A percentile compares a stretch with the other conserved stretches of the same genome.
Evolutionary conservation across 2,888 invertebrate genomes (phyloP).

Genomic region (Agriopis marginaria): DNA sequence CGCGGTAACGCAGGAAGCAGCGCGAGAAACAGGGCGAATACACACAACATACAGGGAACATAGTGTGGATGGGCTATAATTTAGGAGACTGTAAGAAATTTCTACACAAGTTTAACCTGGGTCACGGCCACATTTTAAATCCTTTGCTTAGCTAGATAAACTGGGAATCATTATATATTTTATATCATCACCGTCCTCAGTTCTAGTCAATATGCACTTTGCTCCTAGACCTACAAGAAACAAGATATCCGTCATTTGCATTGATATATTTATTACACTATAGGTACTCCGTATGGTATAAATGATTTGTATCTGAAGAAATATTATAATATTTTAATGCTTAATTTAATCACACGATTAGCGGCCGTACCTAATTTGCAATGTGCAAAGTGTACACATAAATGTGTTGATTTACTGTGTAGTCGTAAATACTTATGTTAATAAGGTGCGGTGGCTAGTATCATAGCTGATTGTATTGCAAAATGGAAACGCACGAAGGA

Average conservation of each 20-base stretch:
- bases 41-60: too few relatives aligned
- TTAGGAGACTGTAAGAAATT: too few relatives aligned
- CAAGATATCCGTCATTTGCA: slow-evolving; percentile 42
- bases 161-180: neutral
- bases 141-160: too few relatives aligned
- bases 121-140: too few relatives aligned
- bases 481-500: slow-evolving; percentile 69
- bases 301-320: slow-evolving; percentile 41
- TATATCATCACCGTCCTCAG: neutral
- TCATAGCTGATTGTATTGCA: slow-evolving; percentile 76
- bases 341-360: slow-evolving; percentile 61
- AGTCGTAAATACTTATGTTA: slow-evolving; percentile 78
- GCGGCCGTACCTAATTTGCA: slow-evolving; percentile 68
- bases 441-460: slow-evolving; percentile 66
- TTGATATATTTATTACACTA: slow-evolving; percentile 41
- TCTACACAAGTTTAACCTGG: too few relatives aligned
- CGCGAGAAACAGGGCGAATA: too few relatives aligned
- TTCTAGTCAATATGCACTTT: slow-evolving; percentile 15
- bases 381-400: slow-evolving; percentile 69
- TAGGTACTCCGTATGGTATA: slow-evolving; percentile 30
- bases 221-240: slow-evolving; percentile 31
- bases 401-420: slow-evolving; percentile 76
- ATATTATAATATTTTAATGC: slow-evolving; percentile 51
- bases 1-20: too few relatives aligned
- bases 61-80: too few relatives aligned